These are phyloP conservation scores for Phoxinus dragarum DNA, from an alignment of 2,797 vertebrate species.

Conservation along the genomic window DNA sequence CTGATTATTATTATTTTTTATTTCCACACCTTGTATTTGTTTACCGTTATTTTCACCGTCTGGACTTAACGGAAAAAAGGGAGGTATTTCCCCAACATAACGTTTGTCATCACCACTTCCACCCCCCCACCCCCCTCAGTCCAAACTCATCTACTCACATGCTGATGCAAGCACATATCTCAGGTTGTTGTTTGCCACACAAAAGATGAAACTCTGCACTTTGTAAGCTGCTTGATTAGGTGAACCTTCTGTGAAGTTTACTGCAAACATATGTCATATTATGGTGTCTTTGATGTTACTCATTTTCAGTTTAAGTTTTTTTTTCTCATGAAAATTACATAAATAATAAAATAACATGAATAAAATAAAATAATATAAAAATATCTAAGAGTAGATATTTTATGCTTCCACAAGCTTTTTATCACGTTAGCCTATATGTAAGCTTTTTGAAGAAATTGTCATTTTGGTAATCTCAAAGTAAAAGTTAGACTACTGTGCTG, in stretches of 20 bases:
- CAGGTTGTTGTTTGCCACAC: conserved; percentile 60
- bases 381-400: not conserved
- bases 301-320: too few relatives aligned
- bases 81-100: conserved; percentile 72
- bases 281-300: not conserved
- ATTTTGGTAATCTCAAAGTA: not conserved
- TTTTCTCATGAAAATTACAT: not conserved
- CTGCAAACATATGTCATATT: conserved; percentile 29
- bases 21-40: conserved; percentile 68
- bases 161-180: conserved; percentile 75
- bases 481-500: not conserved
- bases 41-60: conserved; percentile 50
- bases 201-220: conserved; percentile 59
- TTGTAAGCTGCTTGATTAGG: conserved; percentile 63
- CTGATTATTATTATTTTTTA: conserved; percentile 32
- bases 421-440: not conserved
- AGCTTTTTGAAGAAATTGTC: not conserved
- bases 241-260: conserved; percentile 27
- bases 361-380: too few relatives aligned
- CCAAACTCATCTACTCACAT: conserved; percentile 34
- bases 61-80: conserved; percentile 66
- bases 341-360: not conserved
- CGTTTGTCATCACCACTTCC: conserved; percentile 61
- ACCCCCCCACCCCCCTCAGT: conserved; percentile 46
- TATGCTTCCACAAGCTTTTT: not conserved